Evolutionary conservation across 2,888 invertebrate species (phyloP), one percentile per base, ranked within the genome.

Genomic region (Parnassius orleans): DNA sequence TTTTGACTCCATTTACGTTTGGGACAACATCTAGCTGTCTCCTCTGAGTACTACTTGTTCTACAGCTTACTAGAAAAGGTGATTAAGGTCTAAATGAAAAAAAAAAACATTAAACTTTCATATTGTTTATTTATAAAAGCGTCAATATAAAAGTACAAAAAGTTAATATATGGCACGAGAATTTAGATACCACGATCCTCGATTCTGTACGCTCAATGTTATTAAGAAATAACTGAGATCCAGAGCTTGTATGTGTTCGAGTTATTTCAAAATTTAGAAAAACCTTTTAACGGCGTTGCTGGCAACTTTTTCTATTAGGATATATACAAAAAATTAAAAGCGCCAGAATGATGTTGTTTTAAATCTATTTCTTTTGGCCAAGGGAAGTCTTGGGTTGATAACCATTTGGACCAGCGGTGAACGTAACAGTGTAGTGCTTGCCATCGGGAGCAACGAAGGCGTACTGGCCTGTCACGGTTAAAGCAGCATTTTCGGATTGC

Each of bases 391-490:
- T 88, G 59, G 93, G 92, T 71, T 92, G 92, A 92, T 92, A 94
- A 48, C 94, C 94, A 72, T 93, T 93, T 74, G 94, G 93, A 65
- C 94, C 93, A 15, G 93, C 93, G 50, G 93, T 87, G 84, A 94
- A 94, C 67, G 90, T 93, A 66, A 94, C 93, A 2, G 93, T 93
- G 81, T 94, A 95, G 62, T 93, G 92, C 68, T 93, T 93, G 68
- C 95, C 95, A 69, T 95, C 94, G 19, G 93, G 92, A 3, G 93
- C 94, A n/a, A 93, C 85, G 87, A 93, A 95, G 0, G 93, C 87
- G 76, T 93, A 93, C 57, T 93, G 91, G 51, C 95, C 95, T 10
- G 92, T 93, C 3, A 95, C 94, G 1, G 93, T 92, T 3, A 95
- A 83, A 5, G 94, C 92, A 68, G 94, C 94, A 68, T 94, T 93